These are phyloP conservation scores for Dryococelus australis DNA, from an alignment of 2,888 invertebrate species.

Conservation along the genomic window DNA sequence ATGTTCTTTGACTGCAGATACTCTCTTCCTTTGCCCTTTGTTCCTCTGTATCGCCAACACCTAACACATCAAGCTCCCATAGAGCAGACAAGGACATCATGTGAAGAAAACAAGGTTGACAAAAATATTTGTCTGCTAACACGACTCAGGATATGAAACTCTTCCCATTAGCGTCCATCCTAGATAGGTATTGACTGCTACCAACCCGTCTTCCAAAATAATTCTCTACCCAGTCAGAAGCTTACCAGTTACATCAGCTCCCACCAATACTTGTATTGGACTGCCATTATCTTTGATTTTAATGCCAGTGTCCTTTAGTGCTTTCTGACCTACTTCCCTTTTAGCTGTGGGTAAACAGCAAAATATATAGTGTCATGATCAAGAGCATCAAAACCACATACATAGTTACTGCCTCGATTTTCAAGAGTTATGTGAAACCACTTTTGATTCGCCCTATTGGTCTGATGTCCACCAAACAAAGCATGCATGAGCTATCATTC, in stretches of 20 bases:
- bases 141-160: not conserved
- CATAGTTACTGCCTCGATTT: not conserved
- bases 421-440: no score
- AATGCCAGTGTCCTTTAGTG: not conserved
- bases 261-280: not conserved
- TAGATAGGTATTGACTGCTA: not conserved
- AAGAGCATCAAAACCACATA: not conserved
- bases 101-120: no score
- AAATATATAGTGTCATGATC: not conserved
- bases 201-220: not conserved
- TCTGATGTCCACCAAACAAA: no score
- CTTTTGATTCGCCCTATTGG: no score
- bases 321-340: not conserved
- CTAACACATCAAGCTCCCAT: conserved; percentile 1
- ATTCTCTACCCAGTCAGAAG: not conserved
- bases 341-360: not conserved
- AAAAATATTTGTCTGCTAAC: not conserved
- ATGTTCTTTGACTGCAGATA: not conserved
- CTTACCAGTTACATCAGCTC: not conserved
- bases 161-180: not conserved
- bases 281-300: not conserved
- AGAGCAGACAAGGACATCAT: not conserved
- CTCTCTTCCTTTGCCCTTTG: not conserved
- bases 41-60: not conserved
- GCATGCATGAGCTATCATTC: no score